phyloP scores from a whole-genome alignment of 1,140 invertebrate genomes.

The Callitettix versicolor region DNA sequence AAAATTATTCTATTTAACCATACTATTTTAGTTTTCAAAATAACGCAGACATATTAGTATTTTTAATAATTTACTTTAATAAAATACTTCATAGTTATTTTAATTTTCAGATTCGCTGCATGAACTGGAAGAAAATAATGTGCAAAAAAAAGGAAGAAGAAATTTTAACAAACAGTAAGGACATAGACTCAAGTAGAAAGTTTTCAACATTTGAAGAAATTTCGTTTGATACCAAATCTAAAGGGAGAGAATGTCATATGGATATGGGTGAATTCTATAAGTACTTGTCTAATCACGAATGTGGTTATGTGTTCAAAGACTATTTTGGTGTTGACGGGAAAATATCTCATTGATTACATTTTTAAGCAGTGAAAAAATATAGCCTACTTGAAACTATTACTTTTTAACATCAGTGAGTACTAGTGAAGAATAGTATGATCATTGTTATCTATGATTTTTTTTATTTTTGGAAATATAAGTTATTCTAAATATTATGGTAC shows the following conservation, averaged over 20 bases:
- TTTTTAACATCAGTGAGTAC: too few relatives aligned
- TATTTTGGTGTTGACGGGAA: slow-evolving; percentile 60
- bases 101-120: slow-evolving; percentile 38
- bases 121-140: slow-evolving; percentile 46
- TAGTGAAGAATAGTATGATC: too few relatives aligned
- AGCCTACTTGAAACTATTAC: too few relatives aligned
- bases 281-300: slow-evolving; percentile 52
- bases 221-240: slow-evolving; percentile 44
- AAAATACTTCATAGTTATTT: too few relatives aligned
- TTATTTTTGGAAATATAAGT: too few relatives aligned
- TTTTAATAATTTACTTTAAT: too few relatives aligned
- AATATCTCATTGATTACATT: neutral
- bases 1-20: too few relatives aligned
- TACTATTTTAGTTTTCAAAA: too few relatives aligned
- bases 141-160: slow-evolving; percentile 37
- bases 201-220: slow-evolving; percentile 62
- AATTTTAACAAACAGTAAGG: neutral
- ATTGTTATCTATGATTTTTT: too few relatives aligned
- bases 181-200: slow-evolving; percentile 33
- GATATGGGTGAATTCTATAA: slow-evolving; percentile 63
- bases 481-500: too few relatives aligned
- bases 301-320: slow-evolving; percentile 58
- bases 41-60: too few relatives aligned
- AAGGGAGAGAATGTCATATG: slow-evolving; percentile 47
- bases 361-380: too few relatives aligned